Percentiles rank a stretch among this genome's conserved stretches.
These are phyloP conservation scores for Sebastes hubbsi DNA, from an alignment of 2,797 vertebrate genomes.

Conservation along the genomic window DNA sequence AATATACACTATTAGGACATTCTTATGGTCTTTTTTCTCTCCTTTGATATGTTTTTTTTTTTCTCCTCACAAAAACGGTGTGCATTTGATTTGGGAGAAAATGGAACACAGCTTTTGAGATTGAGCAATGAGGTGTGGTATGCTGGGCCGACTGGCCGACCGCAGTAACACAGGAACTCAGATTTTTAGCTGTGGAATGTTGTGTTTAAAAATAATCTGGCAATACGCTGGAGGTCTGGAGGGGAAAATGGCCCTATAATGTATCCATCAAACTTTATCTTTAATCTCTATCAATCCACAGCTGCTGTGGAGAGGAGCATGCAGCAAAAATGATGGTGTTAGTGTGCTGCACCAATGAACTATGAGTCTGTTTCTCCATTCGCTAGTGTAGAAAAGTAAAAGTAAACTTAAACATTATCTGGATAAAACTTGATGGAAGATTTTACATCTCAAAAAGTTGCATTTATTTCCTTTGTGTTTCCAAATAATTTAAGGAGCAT, in stretches of 20 bases:
- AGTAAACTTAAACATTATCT: not conserved
- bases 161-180: not conserved
- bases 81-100: slow-evolving; percentile 47
- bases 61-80: slow-evolving; percentile 3
- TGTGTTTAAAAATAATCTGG: slow-evolving; percentile 9
- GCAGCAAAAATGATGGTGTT: not conserved
- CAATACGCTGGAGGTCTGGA: not conserved
- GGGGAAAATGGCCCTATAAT: not conserved
- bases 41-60: slow-evolving; percentile 19
- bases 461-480: not conserved
- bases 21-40: not conserved
- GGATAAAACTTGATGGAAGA: not conserved
- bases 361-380: not conserved
- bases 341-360: not conserved
- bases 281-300: not conserved
- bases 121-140: slow-evolving; percentile 30
- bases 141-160: slow-evolving; percentile 1
- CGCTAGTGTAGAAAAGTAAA: not conserved
- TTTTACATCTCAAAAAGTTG: not conserved
- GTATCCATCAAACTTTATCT: not conserved
- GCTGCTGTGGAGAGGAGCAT: not conserved
- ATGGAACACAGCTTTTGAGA: slow-evolving; percentile 32
- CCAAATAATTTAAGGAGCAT: not conserved
- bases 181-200: slow-evolving; percentile 10
- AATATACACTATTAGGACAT: not conserved